Conservation (phyloP, 2,113 vertebrate genomes). For the Stictonetta naevosa region DNA sequence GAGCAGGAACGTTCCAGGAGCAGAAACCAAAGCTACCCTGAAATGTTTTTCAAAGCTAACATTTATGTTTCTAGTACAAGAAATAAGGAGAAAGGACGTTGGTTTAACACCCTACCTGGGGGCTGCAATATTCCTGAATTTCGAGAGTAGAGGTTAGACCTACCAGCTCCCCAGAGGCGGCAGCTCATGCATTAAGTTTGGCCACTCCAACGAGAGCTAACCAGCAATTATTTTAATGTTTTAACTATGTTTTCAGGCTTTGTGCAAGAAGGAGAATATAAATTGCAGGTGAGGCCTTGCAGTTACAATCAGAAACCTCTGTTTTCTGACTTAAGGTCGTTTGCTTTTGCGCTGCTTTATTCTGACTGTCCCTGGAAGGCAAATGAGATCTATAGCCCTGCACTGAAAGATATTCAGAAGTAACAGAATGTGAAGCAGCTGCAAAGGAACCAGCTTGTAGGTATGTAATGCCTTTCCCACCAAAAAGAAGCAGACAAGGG, state of each 20-base stretch:
- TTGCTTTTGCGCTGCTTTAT: slow-evolving; percentile 65
- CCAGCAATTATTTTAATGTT: slow-evolving; percentile 57
- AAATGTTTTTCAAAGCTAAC: not conserved
- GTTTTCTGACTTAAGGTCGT: slow-evolving; percentile 67
- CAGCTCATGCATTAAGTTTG: slow-evolving; percentile 42
- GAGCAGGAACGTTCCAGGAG: not conserved
- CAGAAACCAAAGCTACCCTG: not conserved
- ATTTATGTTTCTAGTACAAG: not conserved
- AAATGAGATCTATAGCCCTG: slow-evolving; percentile 65
- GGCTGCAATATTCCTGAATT: slow-evolving; percentile 23
- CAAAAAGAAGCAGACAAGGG: not conserved
- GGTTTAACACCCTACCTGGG: slow-evolving; percentile 35
- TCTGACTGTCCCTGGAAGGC: slow-evolving; percentile 66
- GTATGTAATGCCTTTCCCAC: not conserved
- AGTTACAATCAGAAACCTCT: slow-evolving; percentile 49
- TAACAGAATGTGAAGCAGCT: slow-evolving; percentile 42
- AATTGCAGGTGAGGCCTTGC: slow-evolving; percentile 59
- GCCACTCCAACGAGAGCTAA: not conserved
- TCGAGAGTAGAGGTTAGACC: slow-evolving; percentile 27
- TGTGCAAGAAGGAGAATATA: slow-evolving; percentile 47
- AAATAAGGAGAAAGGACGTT: slow-evolving; percentile 23
- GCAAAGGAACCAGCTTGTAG: not conserved
- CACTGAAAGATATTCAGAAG: slow-evolving; percentile 56
- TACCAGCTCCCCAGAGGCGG: not conserved
- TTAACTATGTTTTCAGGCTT: slow-evolving; percentile 67